Conservation (phyloP, 2,113 vertebrate species). For the Cinclus cinclus region DNA sequence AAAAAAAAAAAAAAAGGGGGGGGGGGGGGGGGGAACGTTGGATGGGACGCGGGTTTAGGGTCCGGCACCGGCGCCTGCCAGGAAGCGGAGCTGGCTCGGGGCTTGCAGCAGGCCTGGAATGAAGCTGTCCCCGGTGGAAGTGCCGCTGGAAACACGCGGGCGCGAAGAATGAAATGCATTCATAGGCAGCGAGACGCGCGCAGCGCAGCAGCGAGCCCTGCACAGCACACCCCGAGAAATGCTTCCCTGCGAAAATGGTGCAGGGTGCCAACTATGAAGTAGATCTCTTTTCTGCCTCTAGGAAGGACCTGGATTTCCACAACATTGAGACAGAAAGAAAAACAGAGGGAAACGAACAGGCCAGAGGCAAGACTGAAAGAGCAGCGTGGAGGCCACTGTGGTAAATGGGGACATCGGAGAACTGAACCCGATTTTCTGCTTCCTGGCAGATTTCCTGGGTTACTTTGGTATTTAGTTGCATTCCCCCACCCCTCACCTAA, state of each 20-base stretch:
- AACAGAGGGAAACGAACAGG: background rate
- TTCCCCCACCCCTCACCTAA: background rate
- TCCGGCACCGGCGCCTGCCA: rapidly evolving
- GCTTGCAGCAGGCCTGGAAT: background rate
- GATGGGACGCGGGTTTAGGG: rapidly evolving
- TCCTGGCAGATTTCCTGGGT: background rate
- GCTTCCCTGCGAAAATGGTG: background rate
- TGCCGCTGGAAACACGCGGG: rapidly evolving
- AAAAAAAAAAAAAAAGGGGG: too few species aligned
- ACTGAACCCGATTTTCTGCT: background rate
- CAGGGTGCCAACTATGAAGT: rapidly evolving
- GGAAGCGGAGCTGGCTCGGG: background rate
- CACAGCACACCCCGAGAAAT: background rate
- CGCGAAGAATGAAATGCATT: rapidly evolving
- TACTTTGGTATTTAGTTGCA: background rate
- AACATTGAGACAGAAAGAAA: background rate
- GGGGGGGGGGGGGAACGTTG: too few species aligned
- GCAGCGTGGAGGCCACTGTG: rapidly evolving
- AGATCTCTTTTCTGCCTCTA: background rate
- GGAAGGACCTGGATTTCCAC: background rate
- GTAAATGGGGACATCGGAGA: background rate
- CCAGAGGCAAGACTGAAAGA: background rate
- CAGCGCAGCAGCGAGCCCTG: rapidly evolving
- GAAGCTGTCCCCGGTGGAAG: background rate
- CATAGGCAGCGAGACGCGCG: rapidly evolving